Percentiles rank a stretch among this genome's conserved stretches.
Conservation (phyloP, 2,888 invertebrate species). For the Dryobota labecula region DNA sequence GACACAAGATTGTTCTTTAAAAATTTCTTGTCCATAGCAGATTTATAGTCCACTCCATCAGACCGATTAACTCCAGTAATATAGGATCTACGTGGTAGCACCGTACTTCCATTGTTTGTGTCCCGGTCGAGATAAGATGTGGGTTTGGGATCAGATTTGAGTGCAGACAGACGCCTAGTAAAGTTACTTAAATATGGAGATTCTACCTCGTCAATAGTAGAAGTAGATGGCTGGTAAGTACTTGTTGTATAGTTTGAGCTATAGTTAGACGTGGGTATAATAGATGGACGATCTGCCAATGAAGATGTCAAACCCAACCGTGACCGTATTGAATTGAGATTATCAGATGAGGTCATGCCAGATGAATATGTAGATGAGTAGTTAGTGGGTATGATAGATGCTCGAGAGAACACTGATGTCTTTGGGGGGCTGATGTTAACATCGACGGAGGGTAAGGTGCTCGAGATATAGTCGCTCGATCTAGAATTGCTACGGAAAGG, state of each 20-base stretch:
- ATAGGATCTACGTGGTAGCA: constrained; percentile 83
- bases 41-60: constrained; percentile 83
- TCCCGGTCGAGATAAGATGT: constrained; percentile 80
- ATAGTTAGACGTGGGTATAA: constrained; percentile 72
- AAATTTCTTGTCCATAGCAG: constrained; percentile 86
- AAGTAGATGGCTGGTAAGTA: constrained; percentile 82
- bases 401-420: constrained; percentile 83
- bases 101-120: constrained; percentile 82
- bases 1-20: constrained; percentile 92
- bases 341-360: constrained; percentile 84
- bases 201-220: constrained; percentile 89
- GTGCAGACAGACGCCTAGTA: constrained; percentile 90
- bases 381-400: constrained; percentile 80
- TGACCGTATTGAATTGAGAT: constrained; percentile 91
- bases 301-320: constrained; percentile 89
- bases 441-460: constrained; percentile 80
- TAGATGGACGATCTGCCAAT: constrained; percentile 80
- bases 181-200: constrained; percentile 94
- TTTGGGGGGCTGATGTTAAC: constrained; percentile 81
- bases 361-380: constrained; percentile 76
- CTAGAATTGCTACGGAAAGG: constrained; percentile 82
- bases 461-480: constrained; percentile 86
- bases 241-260: constrained; percentile 77
- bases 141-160: constrained; percentile 83
- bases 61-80: constrained; percentile 81